Evolutionary conservation across 2,113 vertebrate genomes (phyloP).

Genomic region (Limanda limanda): DNA sequence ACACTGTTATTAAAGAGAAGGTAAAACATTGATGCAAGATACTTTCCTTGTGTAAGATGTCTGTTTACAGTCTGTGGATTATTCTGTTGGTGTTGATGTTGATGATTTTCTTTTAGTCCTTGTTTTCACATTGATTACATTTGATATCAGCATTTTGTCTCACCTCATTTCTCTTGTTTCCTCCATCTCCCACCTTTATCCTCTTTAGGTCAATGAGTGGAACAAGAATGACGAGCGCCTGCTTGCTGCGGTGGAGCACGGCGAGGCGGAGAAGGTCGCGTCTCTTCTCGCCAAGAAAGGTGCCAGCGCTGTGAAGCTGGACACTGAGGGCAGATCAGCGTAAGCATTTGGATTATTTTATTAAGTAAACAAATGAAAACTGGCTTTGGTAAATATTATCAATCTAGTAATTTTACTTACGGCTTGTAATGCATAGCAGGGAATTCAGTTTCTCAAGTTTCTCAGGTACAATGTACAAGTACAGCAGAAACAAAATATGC

Average conservation of each 20-base stretch:
- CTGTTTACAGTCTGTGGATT: not conserved
- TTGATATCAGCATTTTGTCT: not conserved
- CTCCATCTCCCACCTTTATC: not conserved
- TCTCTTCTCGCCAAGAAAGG: conserved; percentile 95
- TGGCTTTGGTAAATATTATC: too few species aligned
- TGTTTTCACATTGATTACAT: not conserved
- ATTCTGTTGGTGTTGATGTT: not conserved
- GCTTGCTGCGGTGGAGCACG: conserved; percentile 94
- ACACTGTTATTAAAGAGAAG: not conserved
- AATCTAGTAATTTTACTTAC: too few species aligned
- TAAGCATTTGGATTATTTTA: conserved; percentile 80
- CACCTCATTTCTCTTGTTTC: not conserved
- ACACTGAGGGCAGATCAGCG: conserved; percentile 95
- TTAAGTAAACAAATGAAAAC: too few species aligned
- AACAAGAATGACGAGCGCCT: conserved; percentile 97
- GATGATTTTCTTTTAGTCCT: not conserved
- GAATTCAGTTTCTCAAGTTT: too few species aligned
- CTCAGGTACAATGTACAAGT: too few species aligned
- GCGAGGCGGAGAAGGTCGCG: conserved; percentile 92
- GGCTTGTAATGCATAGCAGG: too few species aligned
- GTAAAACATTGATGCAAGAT: not conserved
- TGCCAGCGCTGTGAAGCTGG: conserved; percentile 91
- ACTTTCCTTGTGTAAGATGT: too few species aligned
- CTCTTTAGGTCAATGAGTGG: conserved; percentile 91
- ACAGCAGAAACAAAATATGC: not conserved